Percentiles rank a stretch among this genome's conserved stretches.
phyloP scores from a whole-genome alignment of 2,797 vertebrate genomes.

The Craterocephalus amniculus region DNA sequence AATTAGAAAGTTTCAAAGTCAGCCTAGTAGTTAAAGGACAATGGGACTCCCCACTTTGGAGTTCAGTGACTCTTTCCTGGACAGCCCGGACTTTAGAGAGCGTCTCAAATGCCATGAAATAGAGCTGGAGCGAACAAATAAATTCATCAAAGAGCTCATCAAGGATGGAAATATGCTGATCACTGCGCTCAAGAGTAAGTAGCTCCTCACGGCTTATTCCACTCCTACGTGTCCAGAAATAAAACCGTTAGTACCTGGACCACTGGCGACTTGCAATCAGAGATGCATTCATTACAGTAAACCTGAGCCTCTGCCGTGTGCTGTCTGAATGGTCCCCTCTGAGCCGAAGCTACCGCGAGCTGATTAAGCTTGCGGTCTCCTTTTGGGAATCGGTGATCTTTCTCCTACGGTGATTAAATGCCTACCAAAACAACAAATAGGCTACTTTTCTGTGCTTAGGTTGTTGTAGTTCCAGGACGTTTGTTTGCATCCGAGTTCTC shows the following conservation, averaged over 20 bases:
- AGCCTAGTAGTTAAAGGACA: slow-evolving; percentile 18
- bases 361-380: slow-evolving; percentile 4
- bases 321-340: slow-evolving; percentile 20
- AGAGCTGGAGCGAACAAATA: slow-evolving; percentile 95
- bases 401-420: slow-evolving; percentile 11
- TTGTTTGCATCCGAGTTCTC: slow-evolving; percentile 3
- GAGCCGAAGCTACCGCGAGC: slow-evolving; percentile 12
- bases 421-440: not conserved
- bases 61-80: slow-evolving; percentile 96
- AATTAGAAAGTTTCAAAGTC: slow-evolving; percentile 18
- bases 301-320: slow-evolving; percentile 7
- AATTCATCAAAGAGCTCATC: slow-evolving; percentile 97
- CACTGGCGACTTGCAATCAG: slow-evolving; percentile 27
- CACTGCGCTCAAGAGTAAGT: slow-evolving; percentile 93
- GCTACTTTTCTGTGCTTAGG: slow-evolving; percentile 6
- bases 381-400: slow-evolving; percentile 12
- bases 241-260: slow-evolving; percentile 25
- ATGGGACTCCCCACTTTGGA: slow-evolving; percentile 98
- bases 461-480: not conserved
- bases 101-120: slow-evolving; percentile 94
- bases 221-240: slow-evolving; percentile 2
- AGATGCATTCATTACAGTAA: slow-evolving; percentile 33
- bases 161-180: slow-evolving; percentile 97
- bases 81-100: slow-evolving; percentile 96
- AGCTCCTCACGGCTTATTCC: not conserved